These are phyloP conservation scores for Microhierax caerulescens DNA, from an alignment of 2,797 vertebrate genomes.

Conservation along the genomic window DNA sequence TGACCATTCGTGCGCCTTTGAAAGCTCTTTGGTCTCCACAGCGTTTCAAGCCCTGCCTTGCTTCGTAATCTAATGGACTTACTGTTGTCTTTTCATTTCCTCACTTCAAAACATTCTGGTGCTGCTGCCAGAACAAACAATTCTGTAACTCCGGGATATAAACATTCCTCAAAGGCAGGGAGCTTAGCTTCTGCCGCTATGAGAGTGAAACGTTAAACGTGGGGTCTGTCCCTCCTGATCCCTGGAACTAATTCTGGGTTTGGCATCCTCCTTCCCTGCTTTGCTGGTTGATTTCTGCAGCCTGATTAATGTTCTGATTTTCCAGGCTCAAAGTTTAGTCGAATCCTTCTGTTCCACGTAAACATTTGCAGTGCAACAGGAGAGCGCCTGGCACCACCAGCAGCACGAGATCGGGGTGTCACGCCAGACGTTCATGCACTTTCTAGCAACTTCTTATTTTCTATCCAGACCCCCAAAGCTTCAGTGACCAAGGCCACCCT, in stretches of 20 bases:
- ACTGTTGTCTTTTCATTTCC: conserved; percentile 21
- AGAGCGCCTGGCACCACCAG: conserved; percentile 5
- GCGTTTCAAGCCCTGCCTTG: background rate
- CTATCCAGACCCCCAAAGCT: background rate
- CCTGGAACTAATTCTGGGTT: conserved; percentile 39
- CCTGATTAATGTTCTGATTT: background rate
- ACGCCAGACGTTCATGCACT: background rate
- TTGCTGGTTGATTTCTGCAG: background rate
- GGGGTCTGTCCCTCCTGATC: background rate
- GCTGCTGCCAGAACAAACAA: background rate
- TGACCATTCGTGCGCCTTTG: background rate
- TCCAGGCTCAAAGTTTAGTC: background rate
- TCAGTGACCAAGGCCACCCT: background rate
- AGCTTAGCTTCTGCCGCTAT: background rate
- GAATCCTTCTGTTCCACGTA: conserved; percentile 14
- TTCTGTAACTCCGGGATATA: background rate
- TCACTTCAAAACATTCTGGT: background rate
- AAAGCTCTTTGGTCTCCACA: background rate
- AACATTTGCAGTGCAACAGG: conserved; percentile 17
- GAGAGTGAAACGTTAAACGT: background rate
- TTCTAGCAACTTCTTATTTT: background rate
- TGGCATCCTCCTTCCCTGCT: conserved; percentile 23
- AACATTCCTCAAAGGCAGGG: background rate
- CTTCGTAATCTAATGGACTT: background rate
- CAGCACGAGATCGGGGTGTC: background rate